phyloP scores from a whole-genome alignment of 1,140 invertebrate species.

The Temnothorax curvispinosus region DNA sequence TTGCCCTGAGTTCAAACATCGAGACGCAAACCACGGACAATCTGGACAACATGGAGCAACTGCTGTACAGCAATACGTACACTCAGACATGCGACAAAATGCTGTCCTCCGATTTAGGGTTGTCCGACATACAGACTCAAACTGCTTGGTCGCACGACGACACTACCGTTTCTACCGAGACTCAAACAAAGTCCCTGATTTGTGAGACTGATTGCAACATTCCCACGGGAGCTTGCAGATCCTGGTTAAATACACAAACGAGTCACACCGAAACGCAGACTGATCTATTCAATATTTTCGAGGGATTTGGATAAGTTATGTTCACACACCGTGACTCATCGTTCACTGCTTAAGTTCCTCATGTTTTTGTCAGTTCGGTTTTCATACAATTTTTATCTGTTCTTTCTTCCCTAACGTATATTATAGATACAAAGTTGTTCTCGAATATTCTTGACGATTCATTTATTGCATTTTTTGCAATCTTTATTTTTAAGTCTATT shows the following conservation, averaged over 20 bases:
- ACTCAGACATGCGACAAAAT: slow-evolving; percentile 88
- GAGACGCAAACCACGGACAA: slow-evolving; percentile 86
- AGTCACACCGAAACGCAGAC: slow-evolving; percentile 86
- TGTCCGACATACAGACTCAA: slow-evolving; percentile 88
- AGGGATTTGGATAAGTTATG: slow-evolving; percentile 77
- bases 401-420: background rate
- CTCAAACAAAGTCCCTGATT: slow-evolving; percentile 80
- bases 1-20: slow-evolving; percentile 83
- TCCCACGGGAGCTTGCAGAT: slow-evolving; percentile 70
- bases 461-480: background rate
- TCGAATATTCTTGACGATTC: background rate
- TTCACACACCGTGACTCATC: background rate
- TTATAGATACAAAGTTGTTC: background rate
- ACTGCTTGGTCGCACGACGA: slow-evolving; percentile 85
- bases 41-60: slow-evolving; percentile 83
- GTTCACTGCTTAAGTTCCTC: background rate
- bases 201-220: slow-evolving; percentile 74
- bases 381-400: background rate
- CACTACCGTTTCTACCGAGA: slow-evolving; percentile 83
- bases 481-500: background rate
- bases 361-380: background rate
- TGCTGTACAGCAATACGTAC: slow-evolving; percentile 87
- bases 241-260: slow-evolving; percentile 80
- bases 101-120: slow-evolving; percentile 85
- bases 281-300: slow-evolving; percentile 83